These are phyloP conservation scores for Rallus limicola DNA, from an alignment of 2,113 vertebrate genomes.

Conservation along the genomic window DNA sequence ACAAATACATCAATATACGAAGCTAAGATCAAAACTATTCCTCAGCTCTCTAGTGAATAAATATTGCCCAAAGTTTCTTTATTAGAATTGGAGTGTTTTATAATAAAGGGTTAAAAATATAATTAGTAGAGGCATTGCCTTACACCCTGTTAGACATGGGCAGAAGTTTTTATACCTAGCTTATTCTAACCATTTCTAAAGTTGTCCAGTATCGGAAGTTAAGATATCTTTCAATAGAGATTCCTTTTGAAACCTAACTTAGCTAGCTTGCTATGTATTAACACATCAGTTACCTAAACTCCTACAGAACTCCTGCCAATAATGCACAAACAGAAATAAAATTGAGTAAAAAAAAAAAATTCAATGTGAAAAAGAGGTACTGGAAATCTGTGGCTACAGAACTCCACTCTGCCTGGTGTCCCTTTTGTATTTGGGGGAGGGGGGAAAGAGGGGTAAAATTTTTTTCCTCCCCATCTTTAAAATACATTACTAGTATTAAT, in stretches of 20 bases:
- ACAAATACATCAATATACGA: not conserved
- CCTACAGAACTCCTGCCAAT: not conserved
- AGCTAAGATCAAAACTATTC: slow-evolving; percentile 34
- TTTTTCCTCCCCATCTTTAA: not conserved
- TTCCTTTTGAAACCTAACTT: not conserved
- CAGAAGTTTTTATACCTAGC: not conserved
- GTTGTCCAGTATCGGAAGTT: not conserved
- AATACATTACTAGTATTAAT: not conserved
- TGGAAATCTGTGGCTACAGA: not conserved
- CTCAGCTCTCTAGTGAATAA: not conserved
- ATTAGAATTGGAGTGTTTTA: not conserved
- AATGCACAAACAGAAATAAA: not conserved
- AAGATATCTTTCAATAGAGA: not conserved
- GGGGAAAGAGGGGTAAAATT: not conserved
- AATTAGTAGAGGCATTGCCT: not conserved
- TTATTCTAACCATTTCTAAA: slow-evolving; percentile 3
- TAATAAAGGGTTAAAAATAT: slow-evolving; percentile 55
- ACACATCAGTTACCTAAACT: not conserved
- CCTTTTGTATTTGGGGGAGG: not conserved
- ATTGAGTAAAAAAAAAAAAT: not conserved
- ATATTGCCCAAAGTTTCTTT: not conserved
- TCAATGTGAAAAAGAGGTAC: not conserved
- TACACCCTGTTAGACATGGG: not conserved
- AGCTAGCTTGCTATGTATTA: not conserved
- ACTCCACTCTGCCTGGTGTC: not conserved